phyloP scores from a whole-genome alignment of 2,113 vertebrate species.

The Trogon surrucura region DNA sequence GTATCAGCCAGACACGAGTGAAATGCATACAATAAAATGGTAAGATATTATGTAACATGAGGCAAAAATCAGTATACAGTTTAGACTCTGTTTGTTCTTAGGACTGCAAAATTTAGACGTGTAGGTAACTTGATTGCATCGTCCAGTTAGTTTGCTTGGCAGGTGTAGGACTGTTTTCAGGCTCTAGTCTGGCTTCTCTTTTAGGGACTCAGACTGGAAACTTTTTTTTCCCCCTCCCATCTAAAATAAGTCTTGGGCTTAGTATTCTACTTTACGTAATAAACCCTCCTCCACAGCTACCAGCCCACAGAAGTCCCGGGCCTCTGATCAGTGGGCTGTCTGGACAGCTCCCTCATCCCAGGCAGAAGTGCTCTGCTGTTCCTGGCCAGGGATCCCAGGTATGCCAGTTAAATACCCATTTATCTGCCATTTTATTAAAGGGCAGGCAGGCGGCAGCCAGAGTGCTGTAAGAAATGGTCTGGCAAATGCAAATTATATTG shows the following conservation, averaged over 20 bases:
- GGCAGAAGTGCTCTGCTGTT: neutral
- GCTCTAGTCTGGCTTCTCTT: neutral
- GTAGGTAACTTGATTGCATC: neutral
- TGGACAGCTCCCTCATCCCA: fast-evolving
- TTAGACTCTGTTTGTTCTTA: neutral
- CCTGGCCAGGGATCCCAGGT: neutral
- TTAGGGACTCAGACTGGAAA: neutral
- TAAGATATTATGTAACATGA: neutral
- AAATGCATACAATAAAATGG: neutral
- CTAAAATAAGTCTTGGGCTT: neutral
- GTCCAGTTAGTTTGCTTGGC: neutral
- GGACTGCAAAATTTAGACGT: neutral
- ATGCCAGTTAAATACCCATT: neutral
- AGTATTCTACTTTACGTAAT: neutral
- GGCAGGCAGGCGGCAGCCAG: neutral
- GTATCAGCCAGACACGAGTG: neutral
- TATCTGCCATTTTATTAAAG: neutral
- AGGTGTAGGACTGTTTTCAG: neutral
- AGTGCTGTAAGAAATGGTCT: neutral
- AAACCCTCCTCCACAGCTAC: neutral
- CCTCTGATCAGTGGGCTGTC: neutral
- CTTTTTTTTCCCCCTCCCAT: neutral
- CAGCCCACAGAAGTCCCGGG: neutral
- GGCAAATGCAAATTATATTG: neutral
- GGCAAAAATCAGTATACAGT: neutral